Percentiles rank a stretch among this genome's conserved stretches.
These are phyloP conservation scores for Prunella fulvescens DNA, from an alignment of 2,113 vertebrate species.

Conservation along the genomic window DNA sequence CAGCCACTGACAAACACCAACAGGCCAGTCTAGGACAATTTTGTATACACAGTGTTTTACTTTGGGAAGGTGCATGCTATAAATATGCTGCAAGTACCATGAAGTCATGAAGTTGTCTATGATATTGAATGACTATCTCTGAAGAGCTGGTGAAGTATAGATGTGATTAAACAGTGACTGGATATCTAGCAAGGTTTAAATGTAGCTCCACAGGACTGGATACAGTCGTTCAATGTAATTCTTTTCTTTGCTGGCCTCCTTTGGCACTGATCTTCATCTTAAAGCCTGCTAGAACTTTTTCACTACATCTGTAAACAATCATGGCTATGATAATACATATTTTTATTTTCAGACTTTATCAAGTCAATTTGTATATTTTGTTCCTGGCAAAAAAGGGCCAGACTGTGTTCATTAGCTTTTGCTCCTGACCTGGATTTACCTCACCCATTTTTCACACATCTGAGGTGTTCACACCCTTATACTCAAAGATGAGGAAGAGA, in stretches of 20 bases:
- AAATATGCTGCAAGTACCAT: constrained; percentile 26
- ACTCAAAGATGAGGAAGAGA: background rate
- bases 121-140: background rate
- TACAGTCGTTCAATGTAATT: fast-evolving
- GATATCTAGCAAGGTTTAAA: background rate
- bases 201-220: background rate
- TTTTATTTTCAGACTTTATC: background rate
- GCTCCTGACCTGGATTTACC: background rate
- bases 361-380: background rate
- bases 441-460: background rate
- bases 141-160: background rate
- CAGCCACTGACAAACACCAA: constrained; percentile 11
- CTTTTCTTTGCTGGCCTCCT: background rate
- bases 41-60: constrained; percentile 22
- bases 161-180: background rate
- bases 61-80: background rate
- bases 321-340: background rate
- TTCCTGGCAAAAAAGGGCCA: background rate
- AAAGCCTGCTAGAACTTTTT: background rate
- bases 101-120: constrained; percentile 19
- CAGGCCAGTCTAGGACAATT: constrained; percentile 2
- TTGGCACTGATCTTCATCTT: background rate
- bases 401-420: background rate
- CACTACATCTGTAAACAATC: background rate
- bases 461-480: background rate